Evolutionary conservation across 2,797 vertebrate species (phyloP).

Genomic region (Odontamblyopus rebecca): DNA sequence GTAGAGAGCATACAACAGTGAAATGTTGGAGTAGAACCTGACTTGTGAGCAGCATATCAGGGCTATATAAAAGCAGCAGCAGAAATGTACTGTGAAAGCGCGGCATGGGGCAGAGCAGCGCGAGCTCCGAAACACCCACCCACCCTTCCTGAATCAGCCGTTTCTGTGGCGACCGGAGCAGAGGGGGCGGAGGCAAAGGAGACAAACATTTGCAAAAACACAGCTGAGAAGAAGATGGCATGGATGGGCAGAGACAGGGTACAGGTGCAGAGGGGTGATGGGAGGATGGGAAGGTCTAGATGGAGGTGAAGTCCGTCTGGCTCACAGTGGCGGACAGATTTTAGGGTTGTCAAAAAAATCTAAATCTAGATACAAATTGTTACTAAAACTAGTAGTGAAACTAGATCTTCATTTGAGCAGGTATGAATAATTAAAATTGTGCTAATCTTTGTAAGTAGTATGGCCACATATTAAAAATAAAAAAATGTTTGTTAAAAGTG

Average conservation of each 20-base stretch:
- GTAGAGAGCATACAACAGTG: conserved; percentile 42
- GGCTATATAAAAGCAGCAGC: conserved; percentile 66
- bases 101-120: conserved; percentile 75
- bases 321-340: conserved; percentile 21
- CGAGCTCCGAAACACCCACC: conserved; percentile 74
- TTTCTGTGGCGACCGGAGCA: conserved; percentile 77
- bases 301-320: conserved; percentile 44
- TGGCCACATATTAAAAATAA: neutral
- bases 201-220: conserved; percentile 61
- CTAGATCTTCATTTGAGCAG: neutral
- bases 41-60: conserved; percentile 56
- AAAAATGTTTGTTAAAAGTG: neutral
- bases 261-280: conserved; percentile 42
- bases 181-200: conserved; percentile 58
- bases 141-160: conserved; percentile 79
- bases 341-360: neutral
- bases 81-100: conserved; percentile 72
- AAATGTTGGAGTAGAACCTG: conserved; percentile 64
- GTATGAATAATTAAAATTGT: neutral
- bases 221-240: conserved; percentile 48
- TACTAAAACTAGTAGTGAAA: neutral
- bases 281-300: conserved; percentile 13
- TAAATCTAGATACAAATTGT: neutral
- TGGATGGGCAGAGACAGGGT: conserved; percentile 21
- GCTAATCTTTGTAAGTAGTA: neutral